Conservation (phyloP, 1,140 invertebrate genomes). For the Palaemon carinicauda region DNA sequence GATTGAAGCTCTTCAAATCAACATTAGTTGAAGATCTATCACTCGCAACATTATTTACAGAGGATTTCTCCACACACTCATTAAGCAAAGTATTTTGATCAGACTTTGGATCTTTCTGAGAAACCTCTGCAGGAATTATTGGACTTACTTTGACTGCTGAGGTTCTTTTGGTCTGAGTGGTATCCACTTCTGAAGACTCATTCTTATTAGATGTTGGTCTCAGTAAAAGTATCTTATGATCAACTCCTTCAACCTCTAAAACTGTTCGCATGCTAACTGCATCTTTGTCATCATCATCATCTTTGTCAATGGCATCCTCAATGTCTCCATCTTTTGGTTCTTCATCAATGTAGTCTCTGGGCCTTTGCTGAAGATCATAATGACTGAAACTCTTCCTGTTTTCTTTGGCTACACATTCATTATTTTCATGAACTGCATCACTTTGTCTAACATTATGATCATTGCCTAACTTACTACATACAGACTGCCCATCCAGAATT, state of each 20-base stretch:
- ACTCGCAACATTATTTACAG: not conserved
- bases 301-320: not conserved
- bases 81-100: constrained; percentile 27
- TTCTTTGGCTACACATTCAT: not conserved
- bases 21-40: not conserved
- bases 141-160: too few species aligned
- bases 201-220: too few species aligned
- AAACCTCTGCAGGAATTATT: too few species aligned
- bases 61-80: constrained; percentile 7
- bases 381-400: constrained; percentile 24
- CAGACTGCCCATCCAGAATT: not conserved
- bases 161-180: too few species aligned
- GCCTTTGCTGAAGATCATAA: constrained; percentile 5
- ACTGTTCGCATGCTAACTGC: not conserved
- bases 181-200: too few species aligned
- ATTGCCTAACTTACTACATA: not conserved
- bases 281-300: not conserved
- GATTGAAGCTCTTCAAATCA: not conserved
- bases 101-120: not conserved
- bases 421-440: not conserved
- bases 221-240: too few species aligned
- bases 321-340: not conserved
- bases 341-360: not conserved
- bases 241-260: too few species aligned
- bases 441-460: not conserved